Percentiles rank a stretch among this genome's conserved stretches.
Conservation (phyloP, 2,888 invertebrate genomes). For the Entomobrya multifasciata region DNA sequence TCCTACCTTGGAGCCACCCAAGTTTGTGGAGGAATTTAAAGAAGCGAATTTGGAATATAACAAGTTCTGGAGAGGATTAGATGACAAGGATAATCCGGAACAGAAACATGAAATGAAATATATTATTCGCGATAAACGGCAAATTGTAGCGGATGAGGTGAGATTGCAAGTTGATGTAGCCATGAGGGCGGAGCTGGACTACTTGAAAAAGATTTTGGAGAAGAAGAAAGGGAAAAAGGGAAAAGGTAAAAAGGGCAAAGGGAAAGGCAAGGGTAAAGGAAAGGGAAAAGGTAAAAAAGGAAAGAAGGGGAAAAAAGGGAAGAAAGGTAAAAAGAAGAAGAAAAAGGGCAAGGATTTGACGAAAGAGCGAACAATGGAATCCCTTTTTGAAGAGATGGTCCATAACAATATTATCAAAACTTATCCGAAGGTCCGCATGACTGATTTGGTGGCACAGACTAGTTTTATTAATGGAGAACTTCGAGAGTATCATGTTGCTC, state of each 20-base stretch:
- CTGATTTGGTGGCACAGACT: conserved; percentile 91
- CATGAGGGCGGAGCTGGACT: conserved; percentile 84
- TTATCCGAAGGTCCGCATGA: conserved; percentile 86
- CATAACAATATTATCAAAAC: conserved; percentile 94
- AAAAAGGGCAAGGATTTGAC: conserved; percentile 97
- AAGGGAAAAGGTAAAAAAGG: conserved; percentile 9
- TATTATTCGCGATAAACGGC: conserved; percentile 91
- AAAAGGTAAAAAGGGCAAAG: conserved; percentile 19
- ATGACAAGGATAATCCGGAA: conserved; percentile 87
- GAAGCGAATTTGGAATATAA: conserved; percentile 89
- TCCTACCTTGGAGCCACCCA: conserved; percentile 86
- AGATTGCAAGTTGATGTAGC: conserved; percentile 85
- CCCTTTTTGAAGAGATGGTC: conserved; percentile 95
- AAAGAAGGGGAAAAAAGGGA: not conserved
- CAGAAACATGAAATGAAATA: conserved; percentile 91
- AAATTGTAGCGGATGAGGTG: conserved; percentile 91
- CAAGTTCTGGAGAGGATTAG: conserved; percentile 90
- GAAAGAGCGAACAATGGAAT: conserved; percentile 92
- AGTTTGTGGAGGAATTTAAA: conserved; percentile 88
- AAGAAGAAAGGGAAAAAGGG: conserved; percentile 83
- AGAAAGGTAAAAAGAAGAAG: conserved; percentile 86
- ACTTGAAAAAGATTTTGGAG: conserved; percentile 87
- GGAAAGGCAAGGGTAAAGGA: not conserved
- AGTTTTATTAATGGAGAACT: conserved; percentile 83
- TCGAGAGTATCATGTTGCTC: conserved; percentile 64